A percentile compares a stretch with the other conserved stretches of the same genome.
Evolutionary conservation across 2,113 vertebrate genomes (phyloP).

Genomic region (Astatotilapia flaviijosephi): DNA sequence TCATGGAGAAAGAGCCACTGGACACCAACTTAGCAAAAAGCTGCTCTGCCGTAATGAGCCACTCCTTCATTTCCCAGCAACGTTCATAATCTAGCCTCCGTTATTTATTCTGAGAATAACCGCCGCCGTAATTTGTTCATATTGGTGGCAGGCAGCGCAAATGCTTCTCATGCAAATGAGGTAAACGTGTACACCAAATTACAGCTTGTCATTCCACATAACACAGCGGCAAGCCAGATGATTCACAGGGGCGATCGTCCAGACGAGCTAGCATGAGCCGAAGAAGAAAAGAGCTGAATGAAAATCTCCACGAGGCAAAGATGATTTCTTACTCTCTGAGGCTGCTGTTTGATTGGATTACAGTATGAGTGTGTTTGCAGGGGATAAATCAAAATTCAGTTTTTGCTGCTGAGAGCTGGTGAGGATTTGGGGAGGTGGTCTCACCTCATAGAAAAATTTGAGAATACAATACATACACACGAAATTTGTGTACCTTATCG

Average conservation of each 20-base stretch:
- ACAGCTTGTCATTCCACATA: conserved; percentile 47
- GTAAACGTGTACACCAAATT: conserved; percentile 58
- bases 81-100: not conserved
- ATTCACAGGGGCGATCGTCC: not conserved
- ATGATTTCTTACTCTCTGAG: conserved; percentile 43
- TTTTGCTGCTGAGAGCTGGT: conserved; percentile 22
- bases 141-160: conserved; percentile 20
- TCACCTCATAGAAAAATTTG: not conserved
- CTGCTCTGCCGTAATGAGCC: not conserved
- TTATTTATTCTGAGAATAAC: conserved; percentile 47
- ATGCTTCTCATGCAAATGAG: conserved; percentile 60
- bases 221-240: not conserved
- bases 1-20: not conserved
- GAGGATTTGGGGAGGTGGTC: not conserved
- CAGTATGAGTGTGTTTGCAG: conserved; percentile 31
- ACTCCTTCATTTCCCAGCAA: conserved; percentile 47
- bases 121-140: not conserved
- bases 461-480: not conserved
- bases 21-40: not conserved
- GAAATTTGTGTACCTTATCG: not conserved
- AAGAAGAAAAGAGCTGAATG: not conserved
- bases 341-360: conserved; percentile 57
- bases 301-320: not conserved
- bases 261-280: not conserved
- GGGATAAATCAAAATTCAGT: conserved; percentile 45